Percentiles rank a stretch among this genome's conserved stretches.
Conservation (phyloP, 1,140 invertebrate species). For the Drosophila arizonae region DNA sequence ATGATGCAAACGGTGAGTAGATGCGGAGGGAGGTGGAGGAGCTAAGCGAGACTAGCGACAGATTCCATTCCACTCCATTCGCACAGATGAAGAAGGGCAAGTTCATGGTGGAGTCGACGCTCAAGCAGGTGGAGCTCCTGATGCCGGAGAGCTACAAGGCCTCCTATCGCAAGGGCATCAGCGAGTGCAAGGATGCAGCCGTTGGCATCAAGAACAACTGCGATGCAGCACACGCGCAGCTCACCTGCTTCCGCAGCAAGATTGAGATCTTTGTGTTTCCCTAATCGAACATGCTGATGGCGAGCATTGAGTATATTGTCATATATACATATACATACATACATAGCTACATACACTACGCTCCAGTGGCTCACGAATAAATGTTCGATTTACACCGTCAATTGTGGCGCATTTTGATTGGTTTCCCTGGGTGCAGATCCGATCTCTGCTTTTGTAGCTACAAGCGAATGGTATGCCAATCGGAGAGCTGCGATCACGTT, state of each 20-base stretch:
- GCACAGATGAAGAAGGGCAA: constrained; percentile 78
- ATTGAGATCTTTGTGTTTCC: constrained; percentile 74
- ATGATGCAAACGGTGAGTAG: constrained; percentile 77
- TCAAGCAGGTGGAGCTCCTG: constrained; percentile 75
- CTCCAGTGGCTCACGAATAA: constrained; percentile 7
- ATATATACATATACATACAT: neutral
- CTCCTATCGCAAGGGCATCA: constrained; percentile 56
- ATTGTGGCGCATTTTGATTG: constrained; percentile 4
- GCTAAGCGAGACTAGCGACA: neutral
- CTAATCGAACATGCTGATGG: constrained; percentile 15
- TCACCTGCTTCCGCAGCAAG: constrained; percentile 60
- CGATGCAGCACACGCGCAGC: constrained; percentile 62
- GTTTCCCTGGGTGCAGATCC: neutral
- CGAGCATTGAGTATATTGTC: too few relatives aligned
- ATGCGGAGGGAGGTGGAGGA: neutral
- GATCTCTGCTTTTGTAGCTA: neutral
- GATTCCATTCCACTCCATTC: neutral
- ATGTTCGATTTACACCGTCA: constrained; percentile 4
- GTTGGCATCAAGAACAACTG: constrained; percentile 75
- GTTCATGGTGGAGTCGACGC: constrained; percentile 63
- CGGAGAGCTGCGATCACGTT: neutral
- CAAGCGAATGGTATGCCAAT: neutral
- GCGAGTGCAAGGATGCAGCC: constrained; percentile 64
- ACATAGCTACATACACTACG: neutral
- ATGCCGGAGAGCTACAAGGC: constrained; percentile 72